phyloP scores from a whole-genome alignment of 2,888 invertebrate genomes.

The Watsonalla cultraria region DNA sequence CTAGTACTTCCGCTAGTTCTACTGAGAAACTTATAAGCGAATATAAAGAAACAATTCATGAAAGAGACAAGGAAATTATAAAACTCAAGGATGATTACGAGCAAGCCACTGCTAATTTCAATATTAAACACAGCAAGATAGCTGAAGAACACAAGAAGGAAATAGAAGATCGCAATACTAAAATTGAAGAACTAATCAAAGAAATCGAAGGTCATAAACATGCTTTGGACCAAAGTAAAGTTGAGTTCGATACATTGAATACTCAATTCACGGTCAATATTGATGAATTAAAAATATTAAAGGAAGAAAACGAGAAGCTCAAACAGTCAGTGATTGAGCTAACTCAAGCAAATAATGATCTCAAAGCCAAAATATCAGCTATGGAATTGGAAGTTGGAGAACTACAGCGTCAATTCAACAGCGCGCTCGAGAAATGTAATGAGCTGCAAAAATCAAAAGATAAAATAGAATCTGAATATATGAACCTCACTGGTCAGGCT shows the following conservation, averaged over 20 bases:
- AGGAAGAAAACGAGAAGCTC: conserved; percentile 63
- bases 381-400: conserved; percentile 78
- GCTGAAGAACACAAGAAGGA: conserved; percentile 74
- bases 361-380: conserved; percentile 58
- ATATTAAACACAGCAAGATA: conserved; percentile 71
- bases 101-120: conserved; percentile 66
- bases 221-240: conserved; percentile 64
- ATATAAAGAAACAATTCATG: conserved; percentile 70
- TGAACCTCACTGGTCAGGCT: conserved; percentile 77
- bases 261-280: conserved; percentile 65
- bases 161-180: conserved; percentile 68
- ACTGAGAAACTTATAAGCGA: conserved; percentile 66
- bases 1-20: conserved; percentile 50
- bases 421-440: conserved; percentile 76
- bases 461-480: conserved; percentile 79
- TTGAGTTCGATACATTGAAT: conserved; percentile 68
- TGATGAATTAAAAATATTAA: conserved; percentile 61
- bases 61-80: conserved; percentile 76
- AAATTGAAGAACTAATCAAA: conserved; percentile 69
- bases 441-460: conserved; percentile 78
- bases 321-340: conserved; percentile 63
- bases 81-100: conserved; percentile 72
- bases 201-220: conserved; percentile 70
- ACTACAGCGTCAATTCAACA: conserved; percentile 75
- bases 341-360: conserved; percentile 51